Conservation (phyloP, 2,113 vertebrate genomes). For the Planiliza haematocheilus region DNA sequence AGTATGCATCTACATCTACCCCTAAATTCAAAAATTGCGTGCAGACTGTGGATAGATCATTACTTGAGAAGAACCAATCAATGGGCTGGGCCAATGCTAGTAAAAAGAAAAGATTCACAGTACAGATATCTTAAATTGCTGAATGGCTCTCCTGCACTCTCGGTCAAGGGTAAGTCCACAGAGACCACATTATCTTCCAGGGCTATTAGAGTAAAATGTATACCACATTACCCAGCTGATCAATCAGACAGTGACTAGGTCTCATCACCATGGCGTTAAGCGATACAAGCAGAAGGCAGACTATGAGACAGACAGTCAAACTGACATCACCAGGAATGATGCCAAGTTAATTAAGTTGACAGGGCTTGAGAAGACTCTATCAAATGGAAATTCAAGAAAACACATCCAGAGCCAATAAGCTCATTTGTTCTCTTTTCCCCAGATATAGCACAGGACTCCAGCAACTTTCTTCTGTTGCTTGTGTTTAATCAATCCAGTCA, state of each 20-base stretch:
- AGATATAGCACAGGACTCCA: not conserved
- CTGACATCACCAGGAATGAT: constrained; percentile 30
- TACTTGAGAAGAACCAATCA: no score
- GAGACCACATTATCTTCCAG: not conserved
- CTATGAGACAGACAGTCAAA: constrained; percentile 42
- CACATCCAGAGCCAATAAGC: constrained; percentile 16
- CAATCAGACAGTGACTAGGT: not conserved
- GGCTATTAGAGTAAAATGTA: not conserved
- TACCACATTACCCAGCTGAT: not conserved
- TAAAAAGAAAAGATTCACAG: no score
- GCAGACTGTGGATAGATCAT: no score
- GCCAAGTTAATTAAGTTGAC: constrained; percentile 48
- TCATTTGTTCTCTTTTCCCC: constrained; percentile 4
- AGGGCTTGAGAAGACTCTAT: constrained; percentile 31
- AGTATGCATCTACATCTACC: no score
- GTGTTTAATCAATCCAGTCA: not conserved
- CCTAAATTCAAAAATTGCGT: no score
- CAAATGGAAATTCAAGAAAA: constrained; percentile 39
- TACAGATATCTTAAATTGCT: no score
- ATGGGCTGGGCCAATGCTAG: no score
- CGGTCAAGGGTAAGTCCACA: no score
- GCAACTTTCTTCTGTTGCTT: not conserved
- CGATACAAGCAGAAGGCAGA: not conserved
- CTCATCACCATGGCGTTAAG: constrained; percentile 9
- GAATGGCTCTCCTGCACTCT: no score